Evolutionary conservation across 2,113 vertebrate species (phyloP).

Genomic region (Amphiprion percula): DNA sequence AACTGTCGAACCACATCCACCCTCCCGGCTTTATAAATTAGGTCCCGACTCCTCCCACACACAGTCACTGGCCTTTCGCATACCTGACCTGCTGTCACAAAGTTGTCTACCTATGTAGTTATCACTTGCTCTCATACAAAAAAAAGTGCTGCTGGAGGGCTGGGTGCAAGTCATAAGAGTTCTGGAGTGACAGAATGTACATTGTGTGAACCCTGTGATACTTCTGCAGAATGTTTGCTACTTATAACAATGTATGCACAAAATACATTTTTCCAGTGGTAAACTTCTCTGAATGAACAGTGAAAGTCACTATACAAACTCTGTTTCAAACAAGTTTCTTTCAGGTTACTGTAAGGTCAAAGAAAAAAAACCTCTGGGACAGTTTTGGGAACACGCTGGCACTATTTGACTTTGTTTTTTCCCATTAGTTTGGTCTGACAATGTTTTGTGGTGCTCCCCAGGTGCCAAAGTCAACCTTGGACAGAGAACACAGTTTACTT

Average conservation of each 20-base stretch:
- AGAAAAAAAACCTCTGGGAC: not conserved
- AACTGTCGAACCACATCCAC: conserved; percentile 56
- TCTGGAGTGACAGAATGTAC: not conserved
- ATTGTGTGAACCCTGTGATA: not conserved
- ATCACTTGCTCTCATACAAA: not conserved
- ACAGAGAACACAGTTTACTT: not conserved
- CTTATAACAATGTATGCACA: too few relatives aligned
- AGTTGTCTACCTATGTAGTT: conserved; percentile 6
- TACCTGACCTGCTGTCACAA: conserved; percentile 38
- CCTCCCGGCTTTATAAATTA: conserved; percentile 52
- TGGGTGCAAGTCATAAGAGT: not conserved
- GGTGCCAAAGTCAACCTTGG: conserved; percentile 7
- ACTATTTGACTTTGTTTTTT: not conserved
- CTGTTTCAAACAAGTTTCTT: not conserved
- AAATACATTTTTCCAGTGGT: not conserved
- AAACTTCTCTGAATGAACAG: not conserved
- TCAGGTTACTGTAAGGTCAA: not conserved
- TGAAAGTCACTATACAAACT: not conserved
- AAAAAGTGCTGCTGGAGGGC: not conserved
- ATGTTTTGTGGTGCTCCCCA: not conserved
- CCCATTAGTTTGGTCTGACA: not conserved
- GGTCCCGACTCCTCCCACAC: conserved; percentile 62
- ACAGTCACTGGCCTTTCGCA: conserved; percentile 29
- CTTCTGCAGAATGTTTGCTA: too few relatives aligned
- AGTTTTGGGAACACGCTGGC: not conserved